Conservation (phyloP, 1,140 invertebrate species). For the Drosophila sturtevanti region DNA sequence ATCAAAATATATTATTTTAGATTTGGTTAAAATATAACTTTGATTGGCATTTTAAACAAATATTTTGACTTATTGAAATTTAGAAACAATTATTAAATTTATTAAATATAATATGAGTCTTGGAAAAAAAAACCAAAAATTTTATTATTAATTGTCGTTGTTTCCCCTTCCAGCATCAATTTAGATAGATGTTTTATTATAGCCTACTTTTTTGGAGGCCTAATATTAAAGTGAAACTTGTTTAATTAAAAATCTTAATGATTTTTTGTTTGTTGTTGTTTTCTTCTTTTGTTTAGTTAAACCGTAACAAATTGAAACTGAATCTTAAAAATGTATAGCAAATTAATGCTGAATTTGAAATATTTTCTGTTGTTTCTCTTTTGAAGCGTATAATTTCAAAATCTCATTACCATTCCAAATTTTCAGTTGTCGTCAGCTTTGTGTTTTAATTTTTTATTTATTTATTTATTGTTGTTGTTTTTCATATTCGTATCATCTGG, state of each 20-base stretch:
- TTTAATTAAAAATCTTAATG: not conserved
- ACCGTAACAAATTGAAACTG: not conserved
- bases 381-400: slow-evolving; percentile 1
- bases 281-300: not conserved
- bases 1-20: too few species aligned
- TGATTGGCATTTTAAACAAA: too few species aligned
- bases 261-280: not conserved
- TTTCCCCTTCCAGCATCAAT: not conserved
- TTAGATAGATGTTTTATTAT: not conserved
- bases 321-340: not conserved
- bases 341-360: slow-evolving; percentile 4
- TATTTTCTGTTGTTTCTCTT: not conserved
- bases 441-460: not conserved
- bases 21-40: too few species aligned
- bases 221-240: not conserved
- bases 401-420: slow-evolving; percentile 6
- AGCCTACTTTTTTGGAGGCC: slow-evolving; percentile 1
- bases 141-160: not conserved
- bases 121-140: not conserved
- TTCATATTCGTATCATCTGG: slow-evolving; percentile 4
- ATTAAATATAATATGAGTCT: too few species aligned
- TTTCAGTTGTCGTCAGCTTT: slow-evolving; percentile 36
- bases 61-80: too few species aligned
- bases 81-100: too few species aligned
- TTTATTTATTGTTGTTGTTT: not conserved